Evolutionary conservation across 2,888 invertebrate genomes (phyloP), one percentile per base, ranked within the genome.

Genomic region (Cheilosia impressa): DNA sequence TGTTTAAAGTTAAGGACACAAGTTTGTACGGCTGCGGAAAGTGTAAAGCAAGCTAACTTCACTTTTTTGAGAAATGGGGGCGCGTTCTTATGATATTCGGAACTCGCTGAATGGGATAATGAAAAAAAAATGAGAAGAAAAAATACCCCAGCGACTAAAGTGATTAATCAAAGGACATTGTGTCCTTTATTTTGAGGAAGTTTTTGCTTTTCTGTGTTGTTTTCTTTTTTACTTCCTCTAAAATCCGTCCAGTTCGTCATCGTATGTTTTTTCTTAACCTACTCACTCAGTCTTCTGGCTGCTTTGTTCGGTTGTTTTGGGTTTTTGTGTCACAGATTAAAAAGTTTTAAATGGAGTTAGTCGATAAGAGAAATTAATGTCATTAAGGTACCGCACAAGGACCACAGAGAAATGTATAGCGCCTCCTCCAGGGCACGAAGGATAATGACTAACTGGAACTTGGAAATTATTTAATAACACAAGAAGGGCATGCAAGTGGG

Each of bases 281-380:
- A 31, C 27, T 31, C 47, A 34, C n/a, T 47, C 47, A 19, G 17
- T 19, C 17, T 19, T 47, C 17, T 17, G 47, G 45, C 5, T 45
- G 17, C 52, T 55, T 38, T 77, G 53, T 69, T 77, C 62, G 58
- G 47, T 31, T 76, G 69, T 69, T 47, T 65, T 65, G 76, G 65
- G 71, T 66, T 76, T 80, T 81, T 81, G 85, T 81, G 76, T 85
- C 81, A 85, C 85, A 85, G 85, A 85, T 85, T 85, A 85, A 85
- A 85, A 85, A 85, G 85, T 85, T 85, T 85, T 85, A 85, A 85
- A 85, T 85, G 85, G 85, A 85, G 81, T 85, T 76, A 85, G 81
- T 81, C 85, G 85, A 85, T 85, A 85, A 85, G 81, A 77, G 76
- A 81, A 85, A 85, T 85, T 85, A 85, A 85, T 85, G 76, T 77